phyloP scores from a whole-genome alignment of 2,113 vertebrate species.

The Telmatochromis sp. region DNA sequence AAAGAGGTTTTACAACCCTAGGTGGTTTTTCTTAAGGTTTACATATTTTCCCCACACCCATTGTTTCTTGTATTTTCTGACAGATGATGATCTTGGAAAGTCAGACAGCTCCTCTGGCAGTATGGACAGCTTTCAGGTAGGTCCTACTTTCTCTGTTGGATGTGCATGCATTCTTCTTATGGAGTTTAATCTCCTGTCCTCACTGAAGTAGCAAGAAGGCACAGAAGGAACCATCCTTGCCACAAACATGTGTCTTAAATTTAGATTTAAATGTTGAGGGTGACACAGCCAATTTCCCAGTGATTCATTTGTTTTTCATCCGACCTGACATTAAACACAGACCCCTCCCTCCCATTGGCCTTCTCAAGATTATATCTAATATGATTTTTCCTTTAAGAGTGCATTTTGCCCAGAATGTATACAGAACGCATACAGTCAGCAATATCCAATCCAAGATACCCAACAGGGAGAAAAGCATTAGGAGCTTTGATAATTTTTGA shows the following conservation, averaged over 20 bases:
- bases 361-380: neutral
- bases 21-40: neutral
- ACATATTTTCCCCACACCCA: neutral
- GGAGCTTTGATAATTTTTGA: neutral
- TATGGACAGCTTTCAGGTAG: slow-evolving; percentile 89
- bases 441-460: neutral
- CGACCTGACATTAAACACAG: neutral
- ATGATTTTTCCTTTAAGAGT: neutral
- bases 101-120: slow-evolving; percentile 85
- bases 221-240: neutral
- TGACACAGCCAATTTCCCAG: neutral
- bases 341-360: neutral
- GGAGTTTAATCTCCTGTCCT: neutral
- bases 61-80: slow-evolving; percentile 24
- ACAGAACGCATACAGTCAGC: neutral
- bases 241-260: slow-evolving; percentile 17
- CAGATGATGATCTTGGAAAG: slow-evolving; percentile 92
- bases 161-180: neutral
- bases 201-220: neutral
- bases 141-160: slow-evolving; percentile 53
- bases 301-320: neutral
- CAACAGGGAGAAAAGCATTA: neutral
- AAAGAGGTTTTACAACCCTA: neutral
- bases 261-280: neutral
- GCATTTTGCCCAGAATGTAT: neutral